These are phyloP conservation scores for Diorhabda sublineata DNA, from an alignment of 1,140 invertebrate genomes.

Conservation along the genomic window DNA sequence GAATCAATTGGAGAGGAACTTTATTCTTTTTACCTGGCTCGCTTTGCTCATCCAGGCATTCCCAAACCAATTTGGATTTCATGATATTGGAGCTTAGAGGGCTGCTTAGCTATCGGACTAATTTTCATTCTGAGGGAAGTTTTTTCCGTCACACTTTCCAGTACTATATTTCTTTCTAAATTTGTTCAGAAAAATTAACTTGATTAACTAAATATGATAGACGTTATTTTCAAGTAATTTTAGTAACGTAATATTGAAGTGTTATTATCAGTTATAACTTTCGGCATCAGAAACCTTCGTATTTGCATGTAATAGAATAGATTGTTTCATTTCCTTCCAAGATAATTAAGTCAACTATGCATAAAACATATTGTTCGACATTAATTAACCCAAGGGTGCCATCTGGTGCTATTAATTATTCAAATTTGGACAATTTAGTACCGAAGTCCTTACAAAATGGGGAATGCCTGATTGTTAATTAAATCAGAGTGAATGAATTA, in stretches of 20 bases:
- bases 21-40: too few relatives aligned
- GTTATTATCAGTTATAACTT: background rate
- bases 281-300: background rate
- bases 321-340: constrained; percentile 8
- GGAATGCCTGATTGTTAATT: background rate
- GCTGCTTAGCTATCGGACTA: too few relatives aligned
- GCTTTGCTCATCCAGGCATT: too few relatives aligned
- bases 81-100: too few relatives aligned
- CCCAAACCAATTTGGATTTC: too few relatives aligned
- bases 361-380: constrained; percentile 15
- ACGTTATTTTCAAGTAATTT: background rate
- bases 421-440: constrained; percentile 5
- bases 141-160: too few relatives aligned
- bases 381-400: constrained; percentile 8
- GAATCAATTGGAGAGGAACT: too few relatives aligned
- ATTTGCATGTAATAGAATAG: constrained; percentile 8
- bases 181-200: too few relatives aligned
- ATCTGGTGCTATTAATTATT: constrained; percentile 9
- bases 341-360: constrained; percentile 7
- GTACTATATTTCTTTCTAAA: too few relatives aligned
- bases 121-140: too few relatives aligned
- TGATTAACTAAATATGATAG: background rate
- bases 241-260: background rate
- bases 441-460: background rate
- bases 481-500: background rate